Evolutionary conservation across 1,140 invertebrate genomes (phyloP), one percentile per base, ranked within the genome.

Genomic region (Zaprionus taronus): DNA sequence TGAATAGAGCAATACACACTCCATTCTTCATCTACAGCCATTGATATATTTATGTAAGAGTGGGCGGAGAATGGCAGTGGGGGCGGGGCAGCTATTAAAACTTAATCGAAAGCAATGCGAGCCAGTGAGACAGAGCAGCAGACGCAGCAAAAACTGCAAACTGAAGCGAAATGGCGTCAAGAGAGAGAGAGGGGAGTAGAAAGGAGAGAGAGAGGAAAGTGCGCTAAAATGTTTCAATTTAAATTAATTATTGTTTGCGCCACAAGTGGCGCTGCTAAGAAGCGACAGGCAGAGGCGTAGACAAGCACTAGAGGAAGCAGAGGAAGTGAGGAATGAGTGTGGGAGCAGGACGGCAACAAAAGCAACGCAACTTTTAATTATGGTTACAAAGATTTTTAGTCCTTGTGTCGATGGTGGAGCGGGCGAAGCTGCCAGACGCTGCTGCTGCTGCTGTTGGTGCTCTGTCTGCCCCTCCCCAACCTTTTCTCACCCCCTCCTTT

Each of bases 161-260:
- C 53, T 76, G 36, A 17, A 64, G 55, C 26, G 49, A 15, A 47
- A 44, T 34, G 24, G 15, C 24, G 0, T 2, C 4, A 20, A 20
- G 22, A 2, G 15, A 15, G 28, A 12, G 4, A 12, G 5, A 20
- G n/a, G 36, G 15, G 2, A 14, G 49, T 28, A 38, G 31, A 26
- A 9, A 34, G 15, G 12, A 41, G 20, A 24, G 26, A 26, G 47
- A 36, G 20, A 36, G 17, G 26, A 11, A 17, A 67, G 61, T 56
- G 72, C 79, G 85, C 85, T 84, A 82, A 90, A 89, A 90, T 89
- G 85, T 90, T 89, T 89, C 85, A 89, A 89, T 89, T 89, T 89
- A 89, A 89, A 89, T 89, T 89, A 89, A 89, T 89, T 89, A 89
- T 89, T 89, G 85, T 89, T 89, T 89, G 85, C 79, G 77, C 85